phyloP scores from a whole-genome alignment of 2,113 vertebrate species.

The Pangasianodon hypophthalmus region DNA sequence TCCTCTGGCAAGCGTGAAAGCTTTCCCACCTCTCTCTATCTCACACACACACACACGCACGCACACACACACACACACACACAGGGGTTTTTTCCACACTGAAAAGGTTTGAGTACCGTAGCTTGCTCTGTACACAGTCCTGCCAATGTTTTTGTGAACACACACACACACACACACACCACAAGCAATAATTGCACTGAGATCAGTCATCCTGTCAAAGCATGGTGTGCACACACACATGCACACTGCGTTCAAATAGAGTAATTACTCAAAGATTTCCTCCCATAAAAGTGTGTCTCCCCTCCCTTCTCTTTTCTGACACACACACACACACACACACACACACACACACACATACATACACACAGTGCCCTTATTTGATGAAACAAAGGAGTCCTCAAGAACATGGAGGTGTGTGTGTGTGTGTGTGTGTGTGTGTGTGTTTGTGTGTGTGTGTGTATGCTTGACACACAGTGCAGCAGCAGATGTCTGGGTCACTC shows the following conservation, averaged over 20 bases:
- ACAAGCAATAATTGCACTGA: slow-evolving; percentile 32
- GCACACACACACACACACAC: slow-evolving; percentile 5
- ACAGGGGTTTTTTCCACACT: neutral
- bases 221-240: neutral
- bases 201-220: slow-evolving; percentile 52
- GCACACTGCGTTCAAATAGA: slow-evolving; percentile 15
- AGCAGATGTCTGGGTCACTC: slow-evolving; percentile 63
- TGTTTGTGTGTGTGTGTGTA: slow-evolving; percentile 9
- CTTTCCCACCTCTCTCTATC: neutral
- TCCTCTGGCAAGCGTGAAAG: neutral
- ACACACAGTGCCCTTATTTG: slow-evolving; percentile 22
- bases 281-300: slow-evolving; percentile 7
- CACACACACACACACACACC: neutral
- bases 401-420: slow-evolving; percentile 29
- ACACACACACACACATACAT: slow-evolving; percentile 10
- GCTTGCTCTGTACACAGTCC: neutral
- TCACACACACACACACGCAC: neutral
- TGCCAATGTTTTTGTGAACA: slow-evolving; percentile 36
- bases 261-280: slow-evolving; percentile 45
- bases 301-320: neutral
- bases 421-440: slow-evolving; percentile 32
- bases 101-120: slow-evolving; percentile 3
- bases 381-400: slow-evolving; percentile 44
- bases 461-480: slow-evolving; percentile 38
- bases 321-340: slow-evolving; percentile 38